Conservation (phyloP, 2,888 invertebrate species). For the Agrochola litura region DNA sequence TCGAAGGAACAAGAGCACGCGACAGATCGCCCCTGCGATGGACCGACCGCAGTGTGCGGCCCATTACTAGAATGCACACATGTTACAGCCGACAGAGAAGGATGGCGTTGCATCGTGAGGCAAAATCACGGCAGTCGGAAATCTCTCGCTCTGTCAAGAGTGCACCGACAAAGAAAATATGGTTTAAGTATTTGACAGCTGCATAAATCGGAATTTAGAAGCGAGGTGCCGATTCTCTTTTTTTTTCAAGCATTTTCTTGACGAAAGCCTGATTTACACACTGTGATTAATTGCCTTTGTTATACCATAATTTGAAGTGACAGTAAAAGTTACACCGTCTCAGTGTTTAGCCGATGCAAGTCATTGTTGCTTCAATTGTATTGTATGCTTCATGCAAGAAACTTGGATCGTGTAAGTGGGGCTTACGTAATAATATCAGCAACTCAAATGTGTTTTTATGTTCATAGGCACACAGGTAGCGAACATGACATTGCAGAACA, state of each 20-base stretch:
- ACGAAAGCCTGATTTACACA: background rate
- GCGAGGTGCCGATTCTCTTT: too few species aligned
- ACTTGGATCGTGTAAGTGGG: background rate
- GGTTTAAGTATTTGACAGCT: too few species aligned
- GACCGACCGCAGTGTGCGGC: too few species aligned
- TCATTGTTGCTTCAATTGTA: background rate
- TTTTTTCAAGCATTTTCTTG: background rate
- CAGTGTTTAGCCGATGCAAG: background rate
- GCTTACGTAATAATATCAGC: background rate
- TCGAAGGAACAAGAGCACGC: too few species aligned
- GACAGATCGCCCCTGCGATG: too few species aligned
- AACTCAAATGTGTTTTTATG: background rate
- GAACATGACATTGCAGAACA: too few species aligned
- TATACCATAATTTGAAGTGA: background rate
- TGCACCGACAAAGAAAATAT: too few species aligned
- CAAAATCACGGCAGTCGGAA: too few species aligned
- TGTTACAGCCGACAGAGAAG: too few species aligned
- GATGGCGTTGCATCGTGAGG: too few species aligned
- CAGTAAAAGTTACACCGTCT: background rate
- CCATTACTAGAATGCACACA: too few species aligned
- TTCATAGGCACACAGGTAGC: background rate
- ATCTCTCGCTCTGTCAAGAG: too few species aligned
- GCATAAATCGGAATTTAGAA: background rate
- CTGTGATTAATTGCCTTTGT: background rate
- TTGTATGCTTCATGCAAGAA: background rate